A percentile compares a stretch with the other conserved stretches of the same genome.
phyloP scores from a whole-genome alignment of 2,113 vertebrate species.

The Rhagologus leucostigma region DNA sequence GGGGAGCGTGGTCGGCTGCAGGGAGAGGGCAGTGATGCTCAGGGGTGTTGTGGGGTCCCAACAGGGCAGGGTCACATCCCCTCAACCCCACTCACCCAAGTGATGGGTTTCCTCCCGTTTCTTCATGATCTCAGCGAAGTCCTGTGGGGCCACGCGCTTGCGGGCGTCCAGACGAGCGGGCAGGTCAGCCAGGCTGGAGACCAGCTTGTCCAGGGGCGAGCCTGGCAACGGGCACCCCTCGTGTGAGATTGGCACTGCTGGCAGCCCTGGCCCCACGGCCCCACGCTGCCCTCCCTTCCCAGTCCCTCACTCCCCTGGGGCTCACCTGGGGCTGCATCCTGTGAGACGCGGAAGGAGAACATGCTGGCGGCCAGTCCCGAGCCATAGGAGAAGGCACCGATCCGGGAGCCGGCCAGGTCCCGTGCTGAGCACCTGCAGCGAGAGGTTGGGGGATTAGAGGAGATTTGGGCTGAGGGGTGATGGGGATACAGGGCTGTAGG shows the following conservation, averaged over 20 bases:
- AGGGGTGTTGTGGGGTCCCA: accelerated
- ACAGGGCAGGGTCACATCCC: accelerated
- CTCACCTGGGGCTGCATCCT: slow-evolving; percentile 69
- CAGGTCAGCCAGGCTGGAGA: slow-evolving; percentile 73
- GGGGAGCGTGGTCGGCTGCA: slow-evolving; percentile 70
- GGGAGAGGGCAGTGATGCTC: not conserved
- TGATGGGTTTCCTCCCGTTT: slow-evolving; percentile 71
- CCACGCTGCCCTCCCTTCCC: accelerated
- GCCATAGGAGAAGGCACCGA: slow-evolving; percentile 76
- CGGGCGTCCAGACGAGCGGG: slow-evolving; percentile 62
- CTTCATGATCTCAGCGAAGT: slow-evolving; percentile 73
- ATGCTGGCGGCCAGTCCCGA: slow-evolving; percentile 76
- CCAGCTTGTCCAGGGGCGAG: slow-evolving; percentile 68
- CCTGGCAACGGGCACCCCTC: not conserved
- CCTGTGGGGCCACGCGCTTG: slow-evolving; percentile 59
- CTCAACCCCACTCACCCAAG: slow-evolving; percentile 51
- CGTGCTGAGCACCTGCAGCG: slow-evolving; percentile 47
- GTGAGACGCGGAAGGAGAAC: slow-evolving; percentile 66
- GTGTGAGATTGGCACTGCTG: accelerated
- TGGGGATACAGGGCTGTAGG: not conserved
- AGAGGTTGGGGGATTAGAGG: not conserved
- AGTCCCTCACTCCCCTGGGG: accelerated
- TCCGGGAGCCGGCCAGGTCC: slow-evolving; percentile 70
- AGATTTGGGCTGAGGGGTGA: not conserved
- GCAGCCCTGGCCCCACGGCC: not conserved